phyloP scores from a whole-genome alignment of 2,113 vertebrate genomes.

The Zosterops japonicus region DNA sequence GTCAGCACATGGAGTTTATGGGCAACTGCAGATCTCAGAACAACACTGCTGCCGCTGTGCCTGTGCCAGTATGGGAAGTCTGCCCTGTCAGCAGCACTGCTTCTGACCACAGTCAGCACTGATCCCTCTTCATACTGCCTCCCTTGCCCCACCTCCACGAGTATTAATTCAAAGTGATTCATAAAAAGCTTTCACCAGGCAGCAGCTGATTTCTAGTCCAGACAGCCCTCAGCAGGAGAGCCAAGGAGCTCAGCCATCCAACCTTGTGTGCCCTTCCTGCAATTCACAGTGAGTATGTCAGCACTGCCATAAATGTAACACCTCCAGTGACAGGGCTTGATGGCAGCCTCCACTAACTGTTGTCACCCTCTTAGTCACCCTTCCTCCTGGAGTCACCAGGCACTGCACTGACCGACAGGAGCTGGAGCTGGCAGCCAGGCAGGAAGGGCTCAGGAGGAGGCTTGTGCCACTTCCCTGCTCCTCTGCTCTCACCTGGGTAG shows the following conservation, averaged over 20 bases:
- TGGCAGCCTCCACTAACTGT: neutral
- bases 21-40: neutral
- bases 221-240: neutral
- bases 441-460: neutral
- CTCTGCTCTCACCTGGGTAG: neutral
- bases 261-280: neutral
- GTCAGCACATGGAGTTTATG: fast-evolving
- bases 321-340: neutral
- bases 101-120: neutral
- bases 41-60: fast-evolving
- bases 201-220: neutral
- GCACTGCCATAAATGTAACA: neutral
- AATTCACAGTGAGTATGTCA: neutral
- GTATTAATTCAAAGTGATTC: neutral
- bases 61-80: neutral
- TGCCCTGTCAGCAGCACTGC: neutral
- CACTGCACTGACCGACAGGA: neutral
- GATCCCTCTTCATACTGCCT: neutral
- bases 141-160: neutral
- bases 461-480: neutral
- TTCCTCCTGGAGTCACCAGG: neutral
- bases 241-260: neutral
- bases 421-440: neutral
- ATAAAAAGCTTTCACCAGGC: neutral
- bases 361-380: neutral